phyloP scores from a whole-genome alignment of 2,797 vertebrate genomes.

The Hippopotamyrus pictus region DNA sequence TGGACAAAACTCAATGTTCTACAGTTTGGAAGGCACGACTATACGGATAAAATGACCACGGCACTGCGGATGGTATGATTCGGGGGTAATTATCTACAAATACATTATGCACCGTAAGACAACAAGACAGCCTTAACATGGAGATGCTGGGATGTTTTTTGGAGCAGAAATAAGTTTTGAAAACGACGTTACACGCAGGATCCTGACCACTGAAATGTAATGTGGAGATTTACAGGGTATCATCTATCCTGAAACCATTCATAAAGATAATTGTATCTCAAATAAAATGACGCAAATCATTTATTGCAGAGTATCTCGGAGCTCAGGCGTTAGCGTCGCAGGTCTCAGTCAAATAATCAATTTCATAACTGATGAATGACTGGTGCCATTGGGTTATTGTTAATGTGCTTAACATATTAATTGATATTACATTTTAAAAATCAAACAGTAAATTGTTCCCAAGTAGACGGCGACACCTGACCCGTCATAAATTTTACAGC shows the following conservation, averaged over 20 bases:
- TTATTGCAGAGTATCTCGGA: conserved; percentile 46
- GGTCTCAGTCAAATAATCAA: conserved; percentile 52
- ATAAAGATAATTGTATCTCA: conserved; percentile 40
- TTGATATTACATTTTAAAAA: conserved; percentile 61
- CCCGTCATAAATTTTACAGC: conserved; percentile 68
- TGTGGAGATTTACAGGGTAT: not conserved
- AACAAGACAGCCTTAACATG: not conserved
- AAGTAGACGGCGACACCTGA: conserved; percentile 64
- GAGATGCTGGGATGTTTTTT: conserved; percentile 36
- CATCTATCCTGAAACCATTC: conserved; percentile 31
- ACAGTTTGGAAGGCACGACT: conserved; percentile 57
- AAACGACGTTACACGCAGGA: not conserved
- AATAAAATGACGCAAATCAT: conserved; percentile 44
- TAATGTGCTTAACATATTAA: conserved; percentile 68
- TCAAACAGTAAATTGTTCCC: conserved; percentile 65
- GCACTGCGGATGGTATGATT: conserved; percentile 54
- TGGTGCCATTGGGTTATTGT: conserved; percentile 59
- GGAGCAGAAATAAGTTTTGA: not conserved
- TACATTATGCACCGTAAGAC: conserved; percentile 47
- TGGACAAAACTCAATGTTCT: not conserved
- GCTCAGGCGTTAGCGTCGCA: conserved; percentile 45
- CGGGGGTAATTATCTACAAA: conserved; percentile 75
- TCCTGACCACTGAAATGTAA: not conserved
- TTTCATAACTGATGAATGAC: conserved; percentile 58
- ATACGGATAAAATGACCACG: conserved; percentile 59